Evolutionary conservation across 2,797 vertebrate species (phyloP).

Genomic region (Gymnodraco acuticeps): DNA sequence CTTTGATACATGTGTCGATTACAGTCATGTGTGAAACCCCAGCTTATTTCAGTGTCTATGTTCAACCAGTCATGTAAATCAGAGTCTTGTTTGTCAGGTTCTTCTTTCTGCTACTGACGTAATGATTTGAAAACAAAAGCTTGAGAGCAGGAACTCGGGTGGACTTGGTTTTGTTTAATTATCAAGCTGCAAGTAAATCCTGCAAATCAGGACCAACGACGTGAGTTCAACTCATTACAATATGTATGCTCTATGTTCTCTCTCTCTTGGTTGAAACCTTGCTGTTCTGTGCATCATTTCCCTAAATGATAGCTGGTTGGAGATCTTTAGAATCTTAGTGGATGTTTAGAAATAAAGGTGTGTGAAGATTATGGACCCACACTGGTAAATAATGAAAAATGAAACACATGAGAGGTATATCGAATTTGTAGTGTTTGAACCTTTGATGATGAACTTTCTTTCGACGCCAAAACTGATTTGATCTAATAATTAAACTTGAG

Average conservation of each 20-base stretch:
- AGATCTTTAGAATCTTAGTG: not conserved
- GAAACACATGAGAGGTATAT: not conserved
- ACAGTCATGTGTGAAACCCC: not conserved
- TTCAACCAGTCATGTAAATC: not conserved
- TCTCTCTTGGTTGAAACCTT: not conserved
- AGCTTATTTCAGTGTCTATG: not conserved
- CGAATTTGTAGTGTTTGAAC: not conserved
- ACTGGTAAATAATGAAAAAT: no score
- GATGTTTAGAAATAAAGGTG: no score
- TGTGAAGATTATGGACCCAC: not conserved
- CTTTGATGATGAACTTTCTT: not conserved
- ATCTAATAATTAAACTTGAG: no score
- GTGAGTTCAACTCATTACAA: not conserved
- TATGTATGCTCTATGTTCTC: not conserved
- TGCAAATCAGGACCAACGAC: constrained; percentile 3
- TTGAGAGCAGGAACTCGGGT: not conserved
- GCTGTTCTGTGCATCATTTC: no score
- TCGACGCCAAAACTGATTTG: no score
- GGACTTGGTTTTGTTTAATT: not conserved
- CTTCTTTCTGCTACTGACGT: not conserved
- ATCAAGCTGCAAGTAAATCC: constrained; percentile 9
- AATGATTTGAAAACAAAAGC: not conserved
- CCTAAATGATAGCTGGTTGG: no score
- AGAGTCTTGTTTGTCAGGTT: not conserved
- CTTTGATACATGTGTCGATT: not conserved